phyloP scores from a whole-genome alignment of 2,888 invertebrate genomes.

The Aleiodes leptofemur region DNA sequence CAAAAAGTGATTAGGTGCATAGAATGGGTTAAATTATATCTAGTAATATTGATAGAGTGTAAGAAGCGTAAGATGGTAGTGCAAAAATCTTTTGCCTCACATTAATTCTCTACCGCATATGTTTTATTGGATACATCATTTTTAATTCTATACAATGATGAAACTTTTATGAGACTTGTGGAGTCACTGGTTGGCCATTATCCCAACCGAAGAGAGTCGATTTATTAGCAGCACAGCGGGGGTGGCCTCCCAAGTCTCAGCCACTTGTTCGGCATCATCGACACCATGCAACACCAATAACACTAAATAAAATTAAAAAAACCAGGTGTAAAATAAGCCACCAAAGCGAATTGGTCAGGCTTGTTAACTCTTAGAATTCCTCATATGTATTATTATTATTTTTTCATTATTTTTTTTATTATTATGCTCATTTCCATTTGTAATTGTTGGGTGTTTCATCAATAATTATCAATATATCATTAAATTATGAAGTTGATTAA shows the following conservation, averaged over 20 bases:
- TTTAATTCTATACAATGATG: conserved; percentile 26
- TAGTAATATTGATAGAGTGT: background rate
- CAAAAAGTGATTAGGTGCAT: too few relatives aligned
- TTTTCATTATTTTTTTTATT: conserved; percentile 3
- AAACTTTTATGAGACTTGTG: conserved; percentile 73
- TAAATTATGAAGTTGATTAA: background rate
- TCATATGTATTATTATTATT: conserved; percentile 2
- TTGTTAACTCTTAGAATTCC: conserved; percentile 63
- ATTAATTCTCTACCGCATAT: conserved; percentile 9
- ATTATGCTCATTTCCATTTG: background rate
- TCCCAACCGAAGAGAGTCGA: conserved; percentile 71
- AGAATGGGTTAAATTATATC: too few relatives aligned
- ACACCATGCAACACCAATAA: conserved; percentile 60
- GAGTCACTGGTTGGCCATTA: conserved; percentile 74
- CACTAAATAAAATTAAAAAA: conserved; percentile 13
- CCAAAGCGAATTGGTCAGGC: conserved; percentile 71
- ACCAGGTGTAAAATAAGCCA: conserved; percentile 39
- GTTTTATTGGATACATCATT: conserved; percentile 21
- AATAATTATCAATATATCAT: background rate
- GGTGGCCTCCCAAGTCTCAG: conserved; percentile 65
- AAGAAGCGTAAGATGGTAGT: conserved; percentile 47
- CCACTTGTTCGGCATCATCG: conserved; percentile 67
- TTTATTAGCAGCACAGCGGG: conserved; percentile 75
- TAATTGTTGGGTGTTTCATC: background rate
- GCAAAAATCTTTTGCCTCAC: conserved; percentile 24